Conservation (phyloP, 2,888 invertebrate species). For the Eilema griseolum region DNA sequence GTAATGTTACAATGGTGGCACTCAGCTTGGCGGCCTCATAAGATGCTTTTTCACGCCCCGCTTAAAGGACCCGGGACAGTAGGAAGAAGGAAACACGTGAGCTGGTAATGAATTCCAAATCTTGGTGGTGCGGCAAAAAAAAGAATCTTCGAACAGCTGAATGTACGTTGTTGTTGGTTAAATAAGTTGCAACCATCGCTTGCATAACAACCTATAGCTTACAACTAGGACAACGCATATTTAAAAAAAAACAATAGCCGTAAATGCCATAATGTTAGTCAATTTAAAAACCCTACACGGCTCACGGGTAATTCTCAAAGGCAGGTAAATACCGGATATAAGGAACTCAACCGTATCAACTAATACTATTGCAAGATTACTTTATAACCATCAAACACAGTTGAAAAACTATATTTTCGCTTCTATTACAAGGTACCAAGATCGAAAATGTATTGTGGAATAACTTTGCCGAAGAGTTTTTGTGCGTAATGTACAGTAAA, state of each 20-base stretch:
- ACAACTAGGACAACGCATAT: neutral
- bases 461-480: conserved; percentile 19
- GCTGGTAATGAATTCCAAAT: too few relatives aligned
- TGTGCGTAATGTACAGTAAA: conserved; percentile 7
- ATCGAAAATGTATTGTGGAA: neutral
- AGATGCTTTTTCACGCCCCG: too few relatives aligned
- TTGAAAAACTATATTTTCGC: neutral
- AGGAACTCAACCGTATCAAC: conserved; percentile 33
- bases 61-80: too few relatives aligned
- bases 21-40: too few relatives aligned
- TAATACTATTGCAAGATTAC: conserved; percentile 31
- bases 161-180: too few relatives aligned
- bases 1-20: too few relatives aligned
- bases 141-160: too few relatives aligned
- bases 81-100: too few relatives aligned
- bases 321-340: conserved; percentile 36
- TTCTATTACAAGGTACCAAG: neutral
- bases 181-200: neutral
- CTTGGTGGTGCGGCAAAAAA: too few relatives aligned
- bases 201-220: neutral
- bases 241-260: neutral
- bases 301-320: conserved; percentile 39
- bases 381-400: neutral
- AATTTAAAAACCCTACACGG: conserved; percentile 35
- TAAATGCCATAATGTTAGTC: conserved; percentile 13